Evolutionary conservation across 23 tunicate genomes (phyloP).

Genomic region (Diplosoma virens): DNA sequence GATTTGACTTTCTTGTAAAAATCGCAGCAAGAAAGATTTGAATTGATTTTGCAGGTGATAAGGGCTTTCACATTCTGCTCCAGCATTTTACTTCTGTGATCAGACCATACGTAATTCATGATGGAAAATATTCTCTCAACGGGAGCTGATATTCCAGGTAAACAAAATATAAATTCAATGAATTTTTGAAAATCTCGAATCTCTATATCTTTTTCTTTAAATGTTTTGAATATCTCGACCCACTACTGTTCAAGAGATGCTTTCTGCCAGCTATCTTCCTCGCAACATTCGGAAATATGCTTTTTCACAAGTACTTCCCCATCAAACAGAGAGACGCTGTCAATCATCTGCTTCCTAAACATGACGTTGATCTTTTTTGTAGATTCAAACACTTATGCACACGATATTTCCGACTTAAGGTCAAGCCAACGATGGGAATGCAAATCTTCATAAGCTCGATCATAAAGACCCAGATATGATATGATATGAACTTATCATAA

Average conservation of each 20-base stretch:
- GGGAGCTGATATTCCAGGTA: constrained; percentile 55
- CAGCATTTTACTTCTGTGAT: constrained; percentile 52
- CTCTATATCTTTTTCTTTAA: constrained; percentile 35
- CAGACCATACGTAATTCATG: constrained; percentile 52
- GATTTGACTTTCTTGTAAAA: constrained; percentile 48
- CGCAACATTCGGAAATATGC: constrained; percentile 49
- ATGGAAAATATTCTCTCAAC: constrained; percentile 55
- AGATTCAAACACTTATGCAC: constrained; percentile 14
- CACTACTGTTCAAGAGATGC: constrained; percentile 56
- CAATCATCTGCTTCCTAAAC: constrained; percentile 41
- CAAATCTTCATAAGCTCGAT: constrained; percentile 54
- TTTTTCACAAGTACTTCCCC: constrained; percentile 51
- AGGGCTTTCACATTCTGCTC: constrained; percentile 63
- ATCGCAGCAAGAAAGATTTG: constrained; percentile 45
- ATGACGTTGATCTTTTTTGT: constrained; percentile 42
- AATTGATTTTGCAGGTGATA: constrained; percentile 48
- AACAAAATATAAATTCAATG: constrained; percentile 52
- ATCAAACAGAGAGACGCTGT: constrained; percentile 51
- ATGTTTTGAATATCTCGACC: constrained; percentile 29
- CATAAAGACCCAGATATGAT: constrained; percentile 61
- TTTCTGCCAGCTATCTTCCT: constrained; percentile 63
- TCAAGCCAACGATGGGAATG: constrained; percentile 50
- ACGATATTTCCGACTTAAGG: constrained; percentile 34
- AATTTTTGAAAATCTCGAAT: constrained; percentile 49
- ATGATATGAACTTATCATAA: constrained; percentile 38